Percentiles rank a stretch among this genome's conserved stretches.
These are phyloP conservation scores for Hemicentrotus pulcherrimus DNA, from an alignment of 35 echinoderm and acorn worm genomes.

Conservation along the genomic window DNA sequence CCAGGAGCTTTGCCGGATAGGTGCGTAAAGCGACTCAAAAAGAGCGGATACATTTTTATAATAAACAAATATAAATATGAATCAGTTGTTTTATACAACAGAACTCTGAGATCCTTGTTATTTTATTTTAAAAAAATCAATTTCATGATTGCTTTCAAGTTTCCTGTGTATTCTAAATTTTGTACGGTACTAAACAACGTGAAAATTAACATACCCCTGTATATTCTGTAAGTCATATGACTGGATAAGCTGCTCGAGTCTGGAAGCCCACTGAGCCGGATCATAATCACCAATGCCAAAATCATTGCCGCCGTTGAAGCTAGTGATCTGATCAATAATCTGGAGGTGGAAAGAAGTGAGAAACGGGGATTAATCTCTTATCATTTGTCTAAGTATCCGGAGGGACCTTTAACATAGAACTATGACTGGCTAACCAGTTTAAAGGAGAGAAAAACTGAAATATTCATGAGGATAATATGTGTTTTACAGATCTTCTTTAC, in stretches of 20 bases:
- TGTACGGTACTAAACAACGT: too few species aligned
- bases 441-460: not conserved
- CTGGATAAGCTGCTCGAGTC: not conserved
- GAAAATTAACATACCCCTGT: not conserved
- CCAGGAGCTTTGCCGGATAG: too few species aligned
- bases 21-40: too few species aligned
- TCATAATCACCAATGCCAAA: not conserved
- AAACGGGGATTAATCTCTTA: not conserved
- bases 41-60: too few species aligned
- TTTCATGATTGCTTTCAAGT: too few species aligned
- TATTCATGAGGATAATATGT: too few species aligned
- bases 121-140: too few species aligned
- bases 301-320: not conserved
- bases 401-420: not conserved
- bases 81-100: too few species aligned
- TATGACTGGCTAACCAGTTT: not conserved
- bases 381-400: not conserved
- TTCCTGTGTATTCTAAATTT: too few species aligned
- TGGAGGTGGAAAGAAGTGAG: not conserved
- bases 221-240: not conserved
- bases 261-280: not conserved
- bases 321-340: constrained; percentile 11
- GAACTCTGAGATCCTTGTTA: too few species aligned
- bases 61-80: too few species aligned
- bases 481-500: not conserved